Conservation (phyloP, 2,113 vertebrate species). For the Coreoperca whiteheadi region DNA sequence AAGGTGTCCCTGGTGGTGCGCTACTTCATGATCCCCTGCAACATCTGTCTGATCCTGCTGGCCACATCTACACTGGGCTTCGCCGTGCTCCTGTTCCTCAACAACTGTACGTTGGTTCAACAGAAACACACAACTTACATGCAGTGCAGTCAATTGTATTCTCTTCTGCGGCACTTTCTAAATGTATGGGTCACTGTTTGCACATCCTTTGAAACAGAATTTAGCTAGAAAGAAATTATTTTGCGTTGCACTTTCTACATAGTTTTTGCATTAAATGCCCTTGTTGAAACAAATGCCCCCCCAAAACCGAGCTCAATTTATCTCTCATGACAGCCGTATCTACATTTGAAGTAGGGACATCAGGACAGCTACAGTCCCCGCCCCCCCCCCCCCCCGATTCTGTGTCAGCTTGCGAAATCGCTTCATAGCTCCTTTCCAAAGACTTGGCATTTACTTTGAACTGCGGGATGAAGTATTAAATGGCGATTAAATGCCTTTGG, state of each 20-base stretch:
- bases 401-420: constrained; percentile 48
- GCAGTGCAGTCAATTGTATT: not conserved
- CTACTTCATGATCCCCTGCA: constrained; percentile 98
- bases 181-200: not conserved
- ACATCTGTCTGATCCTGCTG: constrained; percentile 97
- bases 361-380: constrained; percentile 56
- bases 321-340: constrained; percentile 35
- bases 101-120: constrained; percentile 91
- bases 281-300: constrained; percentile 2
- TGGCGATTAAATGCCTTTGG: constrained; percentile 76
- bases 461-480: constrained; percentile 73
- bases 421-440: constrained; percentile 66
- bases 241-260: not conserved
- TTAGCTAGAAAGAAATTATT: not conserved
- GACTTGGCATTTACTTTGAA: constrained; percentile 81
- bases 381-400: not conserved
- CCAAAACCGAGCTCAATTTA: not conserved
- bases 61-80: constrained; percentile 94
- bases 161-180: not conserved
- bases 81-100: constrained; percentile 96
- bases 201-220: constrained; percentile 1
- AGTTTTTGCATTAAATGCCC: constrained; percentile 14
- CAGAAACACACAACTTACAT: constrained; percentile 26
- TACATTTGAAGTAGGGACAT: constrained; percentile 48
- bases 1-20: constrained; percentile 96